phyloP scores from a whole-genome alignment of 2,113 vertebrate species.

The Peromyscus polionotus region DNA sequence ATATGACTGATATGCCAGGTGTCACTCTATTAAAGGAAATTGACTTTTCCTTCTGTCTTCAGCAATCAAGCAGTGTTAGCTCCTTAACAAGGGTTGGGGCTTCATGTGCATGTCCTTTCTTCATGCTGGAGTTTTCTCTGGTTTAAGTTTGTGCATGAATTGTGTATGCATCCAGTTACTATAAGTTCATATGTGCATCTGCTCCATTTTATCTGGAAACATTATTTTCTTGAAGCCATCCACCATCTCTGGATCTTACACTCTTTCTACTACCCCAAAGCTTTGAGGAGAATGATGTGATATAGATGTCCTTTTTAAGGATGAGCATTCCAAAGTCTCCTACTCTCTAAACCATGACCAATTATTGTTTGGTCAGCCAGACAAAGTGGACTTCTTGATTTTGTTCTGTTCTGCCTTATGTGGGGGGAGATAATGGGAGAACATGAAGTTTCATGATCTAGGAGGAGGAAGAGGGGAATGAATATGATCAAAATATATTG shows the following conservation, averaged over 20 bases:
- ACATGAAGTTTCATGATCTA: not conserved
- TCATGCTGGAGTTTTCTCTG: not conserved
- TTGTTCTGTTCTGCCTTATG: not conserved
- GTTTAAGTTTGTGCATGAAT: not conserved
- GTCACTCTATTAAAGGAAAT: not conserved
- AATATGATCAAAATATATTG: not conserved
- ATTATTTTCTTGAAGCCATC: not conserved
- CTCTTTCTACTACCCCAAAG: too few relatives aligned
- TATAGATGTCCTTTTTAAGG: not conserved
- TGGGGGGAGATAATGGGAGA: not conserved
- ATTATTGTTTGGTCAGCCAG: not conserved
- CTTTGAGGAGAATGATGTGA: not conserved
- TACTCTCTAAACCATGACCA: not conserved
- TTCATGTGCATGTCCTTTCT: not conserved
- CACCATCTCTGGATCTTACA: not conserved
- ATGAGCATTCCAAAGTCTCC: not conserved
- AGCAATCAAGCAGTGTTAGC: not conserved
- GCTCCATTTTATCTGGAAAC: not conserved
- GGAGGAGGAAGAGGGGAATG: not conserved
- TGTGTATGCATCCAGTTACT: not conserved
- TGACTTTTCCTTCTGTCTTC: not conserved
- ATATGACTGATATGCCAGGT: not conserved
- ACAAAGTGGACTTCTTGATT: not conserved
- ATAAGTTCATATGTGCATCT: not conserved
- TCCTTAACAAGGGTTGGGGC: not conserved